Percentiles rank a stretch among this genome's conserved stretches.
phyloP scores from a whole-genome alignment of 2,113 vertebrate genomes.

The Bubo scandiacus region DNA sequence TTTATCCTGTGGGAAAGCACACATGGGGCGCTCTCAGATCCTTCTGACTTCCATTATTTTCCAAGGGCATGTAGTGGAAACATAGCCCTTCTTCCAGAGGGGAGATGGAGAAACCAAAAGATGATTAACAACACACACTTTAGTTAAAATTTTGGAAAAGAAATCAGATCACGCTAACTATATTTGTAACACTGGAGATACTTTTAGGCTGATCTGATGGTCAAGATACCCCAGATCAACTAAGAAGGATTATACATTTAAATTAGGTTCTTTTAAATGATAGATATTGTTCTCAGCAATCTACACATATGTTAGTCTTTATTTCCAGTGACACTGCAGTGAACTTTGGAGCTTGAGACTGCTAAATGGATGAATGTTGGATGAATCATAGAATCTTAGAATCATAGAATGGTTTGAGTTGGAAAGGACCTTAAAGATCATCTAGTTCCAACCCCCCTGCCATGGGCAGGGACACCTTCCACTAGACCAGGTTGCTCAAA shows the following conservation, averaged over 20 bases:
- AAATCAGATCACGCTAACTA: background rate
- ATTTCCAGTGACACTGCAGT: background rate
- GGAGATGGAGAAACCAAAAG: background rate
- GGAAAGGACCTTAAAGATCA: no score
- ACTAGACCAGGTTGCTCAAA: no score
- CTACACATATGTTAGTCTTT: background rate
- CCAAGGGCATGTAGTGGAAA: background rate
- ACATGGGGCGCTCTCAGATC: background rate
- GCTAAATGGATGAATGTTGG: background rate
- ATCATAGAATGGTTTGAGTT: no score
- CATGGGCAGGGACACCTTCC: no score
- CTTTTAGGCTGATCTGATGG: background rate
- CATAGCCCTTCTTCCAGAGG: background rate
- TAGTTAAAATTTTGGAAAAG: background rate
- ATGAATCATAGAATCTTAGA: background rate
- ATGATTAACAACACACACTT: background rate
- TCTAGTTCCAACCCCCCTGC: no score
- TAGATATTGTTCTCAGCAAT: background rate
- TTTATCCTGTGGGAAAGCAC: conserved; percentile 21
- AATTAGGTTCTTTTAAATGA: background rate
- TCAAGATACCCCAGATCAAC: background rate
- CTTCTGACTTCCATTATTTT: background rate
- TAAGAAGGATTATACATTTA: background rate
- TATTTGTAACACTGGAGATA: background rate
- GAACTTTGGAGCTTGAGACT: background rate